Evolutionary conservation across 2,888 invertebrate species (phyloP).

Genomic region (Neoitamus cyanurus): DNA sequence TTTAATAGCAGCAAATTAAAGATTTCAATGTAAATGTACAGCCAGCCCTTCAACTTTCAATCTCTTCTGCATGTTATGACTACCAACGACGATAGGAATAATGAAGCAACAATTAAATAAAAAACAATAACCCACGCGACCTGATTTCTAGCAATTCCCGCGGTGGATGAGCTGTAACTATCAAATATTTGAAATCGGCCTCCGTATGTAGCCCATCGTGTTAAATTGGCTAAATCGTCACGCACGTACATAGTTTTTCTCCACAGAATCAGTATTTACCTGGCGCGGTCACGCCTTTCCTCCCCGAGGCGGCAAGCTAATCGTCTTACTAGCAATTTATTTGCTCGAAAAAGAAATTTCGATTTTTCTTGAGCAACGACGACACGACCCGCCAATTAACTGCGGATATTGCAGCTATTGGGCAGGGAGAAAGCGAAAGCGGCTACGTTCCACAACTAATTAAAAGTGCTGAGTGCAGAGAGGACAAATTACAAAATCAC

Average conservation of each 20-base stretch:
- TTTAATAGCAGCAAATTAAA: too few relatives aligned
- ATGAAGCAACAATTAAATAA: too few relatives aligned
- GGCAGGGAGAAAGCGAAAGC: conserved; percentile 6
- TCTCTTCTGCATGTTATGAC: too few relatives aligned
- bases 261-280: neutral
- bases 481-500: neutral
- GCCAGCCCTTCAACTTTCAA: too few relatives aligned
- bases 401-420: neutral
- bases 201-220: neutral
- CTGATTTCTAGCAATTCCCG: neutral
- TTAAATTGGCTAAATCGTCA: conserved; percentile 5
- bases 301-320: neutral
- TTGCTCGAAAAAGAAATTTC: conserved; percentile 11
- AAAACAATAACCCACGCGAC: neutral
- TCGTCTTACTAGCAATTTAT: neutral
- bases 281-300: neutral
- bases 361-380: neutral
- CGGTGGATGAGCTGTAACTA: conserved; percentile 20
- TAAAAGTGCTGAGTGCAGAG: neutral
- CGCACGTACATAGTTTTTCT: conserved; percentile 29
- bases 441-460: neutral
- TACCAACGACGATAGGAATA: too few relatives aligned
- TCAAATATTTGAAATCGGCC: conserved; percentile 8
- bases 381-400: neutral
- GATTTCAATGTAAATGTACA: too few relatives aligned